These are phyloP conservation scores for Elaphurus davidianus DNA, from an alignment of 2,113 vertebrate species.

Conservation along the genomic window DNA sequence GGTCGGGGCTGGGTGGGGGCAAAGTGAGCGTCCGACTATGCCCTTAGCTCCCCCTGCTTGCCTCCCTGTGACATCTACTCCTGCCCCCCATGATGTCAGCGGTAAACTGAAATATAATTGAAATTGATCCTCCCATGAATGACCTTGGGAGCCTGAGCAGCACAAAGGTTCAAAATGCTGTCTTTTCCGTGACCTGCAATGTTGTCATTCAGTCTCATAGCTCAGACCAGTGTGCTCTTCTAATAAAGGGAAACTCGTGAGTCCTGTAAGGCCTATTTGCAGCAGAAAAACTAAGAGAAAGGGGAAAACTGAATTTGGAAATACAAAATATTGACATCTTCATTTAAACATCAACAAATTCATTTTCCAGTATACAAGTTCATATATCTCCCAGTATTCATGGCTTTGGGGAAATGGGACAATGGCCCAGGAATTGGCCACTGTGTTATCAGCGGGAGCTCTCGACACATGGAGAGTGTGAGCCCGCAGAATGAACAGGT, in stretches of 20 bases:
- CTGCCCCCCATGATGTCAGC: neutral
- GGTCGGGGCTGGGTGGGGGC: neutral
- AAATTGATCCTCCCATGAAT: neutral
- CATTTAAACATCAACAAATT: neutral
- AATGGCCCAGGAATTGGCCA: neutral
- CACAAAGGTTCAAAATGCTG: constrained; percentile 12
- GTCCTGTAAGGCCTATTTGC: neutral
- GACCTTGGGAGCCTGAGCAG: neutral
- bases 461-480: neutral
- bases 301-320: neutral
- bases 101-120: neutral
- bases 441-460: neutral
- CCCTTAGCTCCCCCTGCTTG: neutral
- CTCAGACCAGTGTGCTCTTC: neutral
- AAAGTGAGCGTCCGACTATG: fast-evolving
- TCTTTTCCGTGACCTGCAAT: constrained; percentile 6
- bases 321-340: neutral
- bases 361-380: neutral
- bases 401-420: neutral
- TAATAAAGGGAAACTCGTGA: constrained; percentile 12
- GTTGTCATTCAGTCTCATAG: neutral
- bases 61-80: neutral
- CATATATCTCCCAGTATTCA: constrained; percentile 1
- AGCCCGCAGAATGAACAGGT: neutral
- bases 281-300: neutral